Base-by-base conservation (phyloP, 1,140 invertebrate species). In the Drosophila littoralis region DNA sequence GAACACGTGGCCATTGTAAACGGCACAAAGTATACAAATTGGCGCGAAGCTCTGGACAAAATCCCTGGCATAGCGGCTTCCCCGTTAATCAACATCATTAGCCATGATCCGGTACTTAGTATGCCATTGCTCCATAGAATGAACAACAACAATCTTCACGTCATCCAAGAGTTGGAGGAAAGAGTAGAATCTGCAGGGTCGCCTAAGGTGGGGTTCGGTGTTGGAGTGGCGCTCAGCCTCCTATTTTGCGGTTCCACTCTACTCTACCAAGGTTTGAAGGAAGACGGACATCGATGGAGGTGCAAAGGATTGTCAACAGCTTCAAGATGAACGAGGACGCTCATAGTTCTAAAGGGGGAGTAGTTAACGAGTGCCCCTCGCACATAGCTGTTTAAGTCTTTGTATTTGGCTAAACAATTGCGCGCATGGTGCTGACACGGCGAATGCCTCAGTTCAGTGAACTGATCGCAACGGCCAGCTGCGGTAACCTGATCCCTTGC, bases 61-160 rank as follows among this genome's bases (percentile, higher is more conserved):
- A 57, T 22, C 6, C 10, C 54, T 28, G 54, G 54, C 54, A 28
- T 57, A 40, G 35, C 54, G n/a, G 36, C 33, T 8, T 57, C 54
- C 9, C 55, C 42, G n/a, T 13, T 59, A 2, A 10, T 45, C 3
- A 45, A 59, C 55, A 59, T 59, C 55, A 59, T 45, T 7, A 35
- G 28, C 12, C 42, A 43, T 1, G 55, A 22, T 43, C 38, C 28
- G 9, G 17, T 45, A 7, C 12, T 59, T 22, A 57, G 40, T 13
- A 57, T 33, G 40, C 17, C 55, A 9, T 36, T 36, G 22, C 22
- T 22, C 22, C 22, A 22, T 3, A 22, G 22, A 22, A 22, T 22
- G 1, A 22, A 22, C 22, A 22, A 22, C 22, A 2, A 22, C 22
- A 2, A 22, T 22, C 22, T 36, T 9, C 35, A 36, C 9, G 9